A percentile compares a stretch with the other conserved stretches of the same genome.
phyloP scores from a whole-genome alignment of 2,113 vertebrate species.

The Equus przewalskii region DNA sequence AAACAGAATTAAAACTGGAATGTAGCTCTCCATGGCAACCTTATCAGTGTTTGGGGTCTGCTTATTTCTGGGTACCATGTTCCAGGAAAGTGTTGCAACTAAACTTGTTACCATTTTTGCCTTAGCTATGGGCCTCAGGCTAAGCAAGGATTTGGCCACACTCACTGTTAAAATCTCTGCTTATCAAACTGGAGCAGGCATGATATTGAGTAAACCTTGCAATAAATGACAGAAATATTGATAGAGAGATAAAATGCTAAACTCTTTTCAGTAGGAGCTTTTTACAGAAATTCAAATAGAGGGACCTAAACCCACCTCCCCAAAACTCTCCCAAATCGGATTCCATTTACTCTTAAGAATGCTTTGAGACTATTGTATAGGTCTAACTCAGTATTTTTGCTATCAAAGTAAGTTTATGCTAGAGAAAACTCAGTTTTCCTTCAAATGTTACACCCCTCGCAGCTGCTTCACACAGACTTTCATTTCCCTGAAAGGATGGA shows the following conservation, averaged over 20 bases:
- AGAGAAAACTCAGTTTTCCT: conserved; percentile 1
- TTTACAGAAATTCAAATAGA: not conserved
- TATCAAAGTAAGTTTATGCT: not conserved
- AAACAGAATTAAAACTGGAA: conserved; percentile 43
- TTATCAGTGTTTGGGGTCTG: conserved; percentile 71
- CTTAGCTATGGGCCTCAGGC: not conserved
- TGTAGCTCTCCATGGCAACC: conserved; percentile 61
- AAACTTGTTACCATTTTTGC: conserved; percentile 20
- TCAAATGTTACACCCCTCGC: not conserved
- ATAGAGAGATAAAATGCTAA: conserved; percentile 43
- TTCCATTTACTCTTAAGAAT: not conserved
- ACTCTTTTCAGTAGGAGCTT: not conserved
- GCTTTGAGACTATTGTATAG: not conserved
- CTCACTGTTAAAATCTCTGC: conserved; percentile 21
- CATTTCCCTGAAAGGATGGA: conserved; percentile 27
- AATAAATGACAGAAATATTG: not conserved
- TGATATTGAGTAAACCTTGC: not conserved
- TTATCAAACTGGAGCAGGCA: conserved; percentile 40
- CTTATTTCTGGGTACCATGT: conserved; percentile 60
- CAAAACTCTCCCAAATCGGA: not conserved
- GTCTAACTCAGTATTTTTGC: not conserved
- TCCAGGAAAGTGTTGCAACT: conserved; percentile 57
- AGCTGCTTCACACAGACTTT: conserved; percentile 3
- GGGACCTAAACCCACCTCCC: not conserved
- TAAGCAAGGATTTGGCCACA: not conserved